Base-by-base conservation (phyloP, 1,140 invertebrate genomes). In the Littorina saxatilis region DNA sequence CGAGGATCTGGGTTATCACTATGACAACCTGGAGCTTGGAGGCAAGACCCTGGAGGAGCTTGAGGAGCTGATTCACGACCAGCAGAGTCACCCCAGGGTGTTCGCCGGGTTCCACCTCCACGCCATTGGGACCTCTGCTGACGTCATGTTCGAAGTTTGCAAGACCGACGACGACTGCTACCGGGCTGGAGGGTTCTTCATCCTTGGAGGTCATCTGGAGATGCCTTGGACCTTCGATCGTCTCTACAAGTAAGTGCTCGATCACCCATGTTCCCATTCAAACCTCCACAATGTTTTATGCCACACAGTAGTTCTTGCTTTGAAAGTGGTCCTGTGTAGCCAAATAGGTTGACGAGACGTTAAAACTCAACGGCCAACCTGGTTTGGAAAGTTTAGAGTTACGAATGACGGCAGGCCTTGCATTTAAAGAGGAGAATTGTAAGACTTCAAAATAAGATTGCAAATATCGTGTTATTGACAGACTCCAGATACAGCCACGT, bases 41-140 rank as follows among this genome's bases (percentile, higher is more conserved):
- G 76, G 80, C 7, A 61, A 74, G 20, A 68, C 58, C 52, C 40
- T 82, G 37, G 75, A 79, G 0, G 47, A 79, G 55, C 68, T 84
- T 3, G 83, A 84, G 61, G 50, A 82, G 5, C 23, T 77, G 27
- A 80, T 84, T 63, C 77, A 43, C n/a, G 61, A 63, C 4, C 27
- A 55, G n/a, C 79, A 85, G 76, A 47, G 37, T 15, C 35, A 83
- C 7, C 58, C 70, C 37, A 77, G 84, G 13, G 84, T 85, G 27
- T 85, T 85, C 66, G 84, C 84, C 37, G 82, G 76, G 11, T 85
- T 85, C 77, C 76, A 79, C 7, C 79, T 85, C 27, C 73, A 85
- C 61, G 73, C 76, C 68, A 82, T 85, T 52, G 66, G 66, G 11
- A 85, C 82, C 2, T 85, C 84, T 13, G 84, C 82, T 15, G 76